phyloP scores from a whole-genome alignment of 2,797 vertebrate species.

The Scolopax bukidnonensis region DNA sequence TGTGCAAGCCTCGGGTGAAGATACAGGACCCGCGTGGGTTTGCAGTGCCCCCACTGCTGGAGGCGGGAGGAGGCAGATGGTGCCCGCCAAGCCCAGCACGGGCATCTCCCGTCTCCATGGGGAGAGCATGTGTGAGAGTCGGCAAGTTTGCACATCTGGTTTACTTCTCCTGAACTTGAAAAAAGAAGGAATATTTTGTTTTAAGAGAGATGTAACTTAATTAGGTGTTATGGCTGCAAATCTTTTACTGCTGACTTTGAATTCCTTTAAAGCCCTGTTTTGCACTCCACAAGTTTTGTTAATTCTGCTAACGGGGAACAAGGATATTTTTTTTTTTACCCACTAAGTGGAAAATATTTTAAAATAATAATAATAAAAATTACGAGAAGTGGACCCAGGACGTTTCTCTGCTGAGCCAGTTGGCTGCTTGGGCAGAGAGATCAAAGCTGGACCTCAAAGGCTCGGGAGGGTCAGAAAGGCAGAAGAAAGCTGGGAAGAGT shows the following conservation, averaged over 20 bases:
- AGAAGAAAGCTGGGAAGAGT: background rate
- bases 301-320: background rate
- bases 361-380: slow-evolving; percentile 24
- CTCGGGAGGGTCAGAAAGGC: background rate
- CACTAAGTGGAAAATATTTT: slow-evolving; percentile 22
- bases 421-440: background rate
- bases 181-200: slow-evolving; percentile 54
- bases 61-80: background rate
- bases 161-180: slow-evolving; percentile 33
- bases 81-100: rapidly evolving
- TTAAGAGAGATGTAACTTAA: slow-evolving; percentile 69
- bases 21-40: too few relatives aligned
- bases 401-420: background rate
- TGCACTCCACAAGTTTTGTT: background rate
- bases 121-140: background rate
- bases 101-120: background rate
- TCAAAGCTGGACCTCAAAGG: slow-evolving; percentile 3
- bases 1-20: too few relatives aligned
- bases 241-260: slow-evolving; percentile 63
- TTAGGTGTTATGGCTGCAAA: slow-evolving; percentile 69
- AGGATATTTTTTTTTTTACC: background rate
- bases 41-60: too few relatives aligned
- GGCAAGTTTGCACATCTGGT: slow-evolving; percentile 54
- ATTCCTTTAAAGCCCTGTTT: slow-evolving; percentile 34
- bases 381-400: background rate